Conservation (phyloP, 30 jellyfish, hydroid and myxozoan species). For the Aurelia aurita region DNA sequence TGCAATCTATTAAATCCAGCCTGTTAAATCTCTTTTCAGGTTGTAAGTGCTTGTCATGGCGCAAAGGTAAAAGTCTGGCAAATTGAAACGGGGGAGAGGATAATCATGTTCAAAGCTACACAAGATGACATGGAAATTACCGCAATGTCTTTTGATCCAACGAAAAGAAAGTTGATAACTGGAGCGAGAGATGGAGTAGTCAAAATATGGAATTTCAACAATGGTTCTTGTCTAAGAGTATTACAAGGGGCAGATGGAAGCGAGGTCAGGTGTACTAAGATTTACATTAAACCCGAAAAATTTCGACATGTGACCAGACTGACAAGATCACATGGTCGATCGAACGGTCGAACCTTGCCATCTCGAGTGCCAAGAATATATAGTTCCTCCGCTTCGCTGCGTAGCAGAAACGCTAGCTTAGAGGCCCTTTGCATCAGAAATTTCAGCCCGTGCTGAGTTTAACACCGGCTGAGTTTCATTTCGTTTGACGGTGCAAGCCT, state of each 20-base stretch:
- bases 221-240: constrained; percentile 87
- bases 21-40: constrained; percentile 30
- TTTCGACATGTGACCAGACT: neutral
- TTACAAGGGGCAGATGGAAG: constrained; percentile 75
- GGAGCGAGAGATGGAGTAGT: constrained; percentile 91
- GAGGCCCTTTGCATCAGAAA: too few species aligned
- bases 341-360: neutral
- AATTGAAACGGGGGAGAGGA: constrained; percentile 90
- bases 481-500: too few species aligned
- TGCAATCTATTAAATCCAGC: too few species aligned
- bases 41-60: constrained; percentile 98
- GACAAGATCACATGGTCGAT: neutral
- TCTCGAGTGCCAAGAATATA: neutral
- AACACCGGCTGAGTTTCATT: too few species aligned
- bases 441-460: too few species aligned
- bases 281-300: neutral
- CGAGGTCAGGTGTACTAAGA: constrained; percentile 58
- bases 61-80: constrained; percentile 93
- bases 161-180: constrained; percentile 87
- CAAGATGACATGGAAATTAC: constrained; percentile 93
- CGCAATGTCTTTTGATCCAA: constrained; percentile 88
- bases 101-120: constrained; percentile 82
- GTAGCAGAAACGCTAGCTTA: too few species aligned
- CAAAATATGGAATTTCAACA: constrained; percentile 91
- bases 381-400: neutral